These are phyloP conservation scores for Drosophila histrio DNA, from an alignment of 2,888 invertebrate genomes.

Conservation along the genomic window DNA sequence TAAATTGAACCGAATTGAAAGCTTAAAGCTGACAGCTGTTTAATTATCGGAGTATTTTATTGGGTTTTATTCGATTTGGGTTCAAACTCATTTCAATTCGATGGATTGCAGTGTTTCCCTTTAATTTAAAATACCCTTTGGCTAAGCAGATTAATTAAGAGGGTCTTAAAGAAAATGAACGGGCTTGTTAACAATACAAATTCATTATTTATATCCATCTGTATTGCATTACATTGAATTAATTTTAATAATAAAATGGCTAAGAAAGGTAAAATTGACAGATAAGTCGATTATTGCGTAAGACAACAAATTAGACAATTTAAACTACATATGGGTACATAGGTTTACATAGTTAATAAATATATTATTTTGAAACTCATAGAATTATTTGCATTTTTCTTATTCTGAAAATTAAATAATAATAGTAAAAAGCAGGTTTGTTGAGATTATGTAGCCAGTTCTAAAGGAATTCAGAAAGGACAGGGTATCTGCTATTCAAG, in stretches of 20 bases:
- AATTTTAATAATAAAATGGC: too few species aligned
- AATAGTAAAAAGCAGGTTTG: not conserved
- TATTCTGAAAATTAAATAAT: not conserved
- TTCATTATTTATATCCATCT: too few species aligned
- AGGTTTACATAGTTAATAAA: too few species aligned
- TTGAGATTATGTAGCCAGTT: not conserved
- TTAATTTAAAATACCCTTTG: not conserved
- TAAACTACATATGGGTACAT: too few species aligned
- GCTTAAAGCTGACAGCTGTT: constrained; percentile 20
- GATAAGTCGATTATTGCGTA: too few species aligned
- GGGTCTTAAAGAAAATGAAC: not conserved
- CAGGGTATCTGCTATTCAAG: not conserved
- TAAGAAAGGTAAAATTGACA: too few species aligned
- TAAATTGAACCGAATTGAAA: not conserved
- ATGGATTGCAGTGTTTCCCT: not conserved
- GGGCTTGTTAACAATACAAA: too few species aligned
- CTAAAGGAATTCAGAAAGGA: not conserved
- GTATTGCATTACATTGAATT: too few species aligned
- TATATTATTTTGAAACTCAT: too few species aligned
- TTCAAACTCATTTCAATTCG: not conserved
- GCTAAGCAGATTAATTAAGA: not conserved
- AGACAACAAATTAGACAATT: too few species aligned
- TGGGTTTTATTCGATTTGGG: not conserved
- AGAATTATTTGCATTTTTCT: not conserved
- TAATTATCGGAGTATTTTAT: constrained; percentile 7